Base-by-base conservation (phyloP, 2,797 vertebrate genomes). In the Miichthys miiuy region DNA sequence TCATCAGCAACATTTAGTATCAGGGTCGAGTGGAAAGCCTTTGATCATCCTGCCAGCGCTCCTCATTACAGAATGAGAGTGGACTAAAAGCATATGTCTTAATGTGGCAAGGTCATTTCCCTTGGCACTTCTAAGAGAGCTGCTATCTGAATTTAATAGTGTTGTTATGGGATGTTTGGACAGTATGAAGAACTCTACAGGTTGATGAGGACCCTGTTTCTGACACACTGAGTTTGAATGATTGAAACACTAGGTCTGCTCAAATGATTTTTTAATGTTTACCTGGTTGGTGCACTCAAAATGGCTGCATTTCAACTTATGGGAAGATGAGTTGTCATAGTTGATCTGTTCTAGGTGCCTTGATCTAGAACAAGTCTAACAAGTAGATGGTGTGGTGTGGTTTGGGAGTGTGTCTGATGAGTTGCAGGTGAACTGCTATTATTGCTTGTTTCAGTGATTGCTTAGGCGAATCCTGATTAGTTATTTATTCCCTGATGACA, bases 1-100 rank as follows among this genome's bases (percentile, higher is more conserved):
- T 88, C 85, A 91, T 88, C 85, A 84, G 81, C 48, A 89, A 89
- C 85, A 88, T 89, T 92, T 88, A 86, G 89, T 60, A 81, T 89
- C 89, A 90, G 80, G 82, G 79, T 52, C 81, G 77, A 76, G 82
- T 82, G 89, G 80, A 86, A 90, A 89, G 62, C 34, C 87, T 91
- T 91, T 90, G 89, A 90, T 88, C 48, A 6, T 47, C 27, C 77
- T 85, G 89, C 89, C 88, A 89, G 84, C 70, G 72, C 72, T 52
- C 38, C 81, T 83, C 75, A 75, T 82, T 85, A 83, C 76, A 77
- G 80, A 79, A 68, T 6, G n/a, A 81, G 85, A 78, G 75, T 14
- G 60, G 75, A 81, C 75, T 77, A 38, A 72, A 75, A 73, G 75
- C 77, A 58, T 30, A 80, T 30, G 74, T 82, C 78, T 84, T 65